A percentile compares a stretch with the other conserved stretches of the same genome.
phyloP scores from a whole-genome alignment of 1,140 invertebrate genomes.

The Drosophila tropicalis region DNA sequence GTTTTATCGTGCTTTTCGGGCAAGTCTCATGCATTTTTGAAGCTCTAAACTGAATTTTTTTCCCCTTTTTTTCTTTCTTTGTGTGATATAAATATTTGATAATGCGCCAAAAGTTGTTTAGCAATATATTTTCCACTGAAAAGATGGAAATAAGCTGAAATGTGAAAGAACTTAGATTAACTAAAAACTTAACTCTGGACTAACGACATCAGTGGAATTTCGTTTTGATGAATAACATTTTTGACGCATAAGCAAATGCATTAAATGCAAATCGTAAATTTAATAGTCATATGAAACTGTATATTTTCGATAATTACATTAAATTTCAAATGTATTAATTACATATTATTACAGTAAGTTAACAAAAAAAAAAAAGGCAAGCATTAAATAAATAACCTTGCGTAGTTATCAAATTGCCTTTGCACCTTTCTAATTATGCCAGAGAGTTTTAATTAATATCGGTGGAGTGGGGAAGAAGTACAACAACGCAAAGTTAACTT shows the following conservation, averaged over 20 bases:
- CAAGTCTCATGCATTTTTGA: constrained; percentile 49
- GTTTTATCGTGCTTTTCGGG: constrained; percentile 15
- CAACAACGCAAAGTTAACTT: neutral
- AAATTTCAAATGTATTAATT: neutral
- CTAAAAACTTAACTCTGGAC: neutral
- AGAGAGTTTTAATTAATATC: constrained; percentile 7
- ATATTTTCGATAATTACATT: neutral
- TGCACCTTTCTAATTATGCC: constrained; percentile 16
- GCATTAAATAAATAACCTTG: neutral
- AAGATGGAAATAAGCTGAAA: constrained; percentile 9
- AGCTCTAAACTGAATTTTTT: constrained; percentile 37
- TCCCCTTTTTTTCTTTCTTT: neutral
- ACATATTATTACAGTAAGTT: neutral
- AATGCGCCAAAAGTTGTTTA: constrained; percentile 20
- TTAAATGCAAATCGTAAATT: no score
- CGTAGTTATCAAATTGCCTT: constrained; percentile 9
- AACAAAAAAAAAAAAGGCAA: no score
- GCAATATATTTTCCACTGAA: neutral
- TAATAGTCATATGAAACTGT: neutral
- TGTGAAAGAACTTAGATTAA: constrained; percentile 10
- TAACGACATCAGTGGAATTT: neutral
- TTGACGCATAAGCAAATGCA: no score
- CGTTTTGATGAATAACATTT: no score
- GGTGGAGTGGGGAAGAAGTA: neutral
- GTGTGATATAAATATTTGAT: constrained; percentile 51